These are phyloP conservation scores for Euclidia mi DNA, from an alignment of 2,888 invertebrate species.

Conservation along the genomic window DNA sequence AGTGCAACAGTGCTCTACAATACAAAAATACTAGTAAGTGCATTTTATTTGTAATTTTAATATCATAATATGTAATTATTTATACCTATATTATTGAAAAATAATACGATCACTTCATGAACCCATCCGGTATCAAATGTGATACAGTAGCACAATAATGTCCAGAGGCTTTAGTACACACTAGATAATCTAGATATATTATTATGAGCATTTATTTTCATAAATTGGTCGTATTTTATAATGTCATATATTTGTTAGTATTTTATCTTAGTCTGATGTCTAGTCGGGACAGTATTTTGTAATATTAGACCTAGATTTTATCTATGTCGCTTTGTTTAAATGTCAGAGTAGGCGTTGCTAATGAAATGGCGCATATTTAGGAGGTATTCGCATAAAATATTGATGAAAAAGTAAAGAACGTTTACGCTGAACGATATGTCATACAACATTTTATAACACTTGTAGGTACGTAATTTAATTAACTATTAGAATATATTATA, in stretches of 20 bases:
- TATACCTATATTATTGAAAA: background rate
- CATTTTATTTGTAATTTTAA: too few species aligned
- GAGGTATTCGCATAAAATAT: too few species aligned
- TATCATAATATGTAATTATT: too few species aligned
- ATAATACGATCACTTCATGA: slow-evolving; percentile 7
- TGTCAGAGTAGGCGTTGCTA: background rate
- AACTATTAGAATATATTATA: too few species aligned
- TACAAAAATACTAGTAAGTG: too few species aligned
- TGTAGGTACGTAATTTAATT: too few species aligned
- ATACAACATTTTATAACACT: too few species aligned
- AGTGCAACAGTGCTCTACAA: too few species aligned
- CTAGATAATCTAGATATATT: background rate
- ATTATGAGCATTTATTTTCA: background rate
- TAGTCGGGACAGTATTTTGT: slow-evolving; percentile 56
- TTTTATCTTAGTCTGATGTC: slow-evolving; percentile 38
- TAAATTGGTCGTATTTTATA: slow-evolving; percentile 19
- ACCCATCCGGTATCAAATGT: background rate
- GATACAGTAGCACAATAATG: background rate
- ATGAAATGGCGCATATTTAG: too few species aligned
- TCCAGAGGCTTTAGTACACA: background rate
- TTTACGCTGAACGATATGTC: too few species aligned
- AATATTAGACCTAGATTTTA: slow-evolving; percentile 18
- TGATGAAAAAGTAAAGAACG: too few species aligned
- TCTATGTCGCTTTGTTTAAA: background rate
- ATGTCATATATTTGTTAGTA: slow-evolving; percentile 12